phyloP scores from a whole-genome alignment of 1,140 invertebrate genomes.

The Atopsyche davidsoni region DNA sequence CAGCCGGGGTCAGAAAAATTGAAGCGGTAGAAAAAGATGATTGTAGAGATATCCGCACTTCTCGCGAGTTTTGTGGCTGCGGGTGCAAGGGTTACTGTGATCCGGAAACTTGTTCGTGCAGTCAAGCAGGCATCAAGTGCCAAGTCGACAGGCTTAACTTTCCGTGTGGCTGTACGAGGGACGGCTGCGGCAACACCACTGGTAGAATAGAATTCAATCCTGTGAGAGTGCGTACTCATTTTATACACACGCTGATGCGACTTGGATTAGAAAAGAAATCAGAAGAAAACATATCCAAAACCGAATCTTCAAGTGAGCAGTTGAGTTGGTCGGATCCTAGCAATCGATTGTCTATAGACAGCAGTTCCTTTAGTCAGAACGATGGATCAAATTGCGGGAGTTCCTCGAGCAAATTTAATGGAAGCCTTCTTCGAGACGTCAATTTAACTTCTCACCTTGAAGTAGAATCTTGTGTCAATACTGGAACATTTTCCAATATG shows the following conservation, averaged over 20 bases:
- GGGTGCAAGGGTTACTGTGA: conserved; percentile 92
- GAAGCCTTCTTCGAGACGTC: conserved; percentile 48
- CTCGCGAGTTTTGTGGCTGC: conserved; percentile 92
- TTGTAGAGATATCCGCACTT: conserved; percentile 85
- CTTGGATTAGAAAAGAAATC: conserved; percentile 74
- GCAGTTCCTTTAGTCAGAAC: conserved; percentile 11
- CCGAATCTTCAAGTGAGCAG: conserved; percentile 16
- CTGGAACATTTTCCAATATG: conserved; percentile 59
- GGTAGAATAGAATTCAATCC: conserved; percentile 96
- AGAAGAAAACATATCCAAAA: conserved; percentile 36
- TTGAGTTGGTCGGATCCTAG: conserved; percentile 19
- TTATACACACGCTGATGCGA: conserved; percentile 94
- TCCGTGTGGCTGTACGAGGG: conserved; percentile 91
- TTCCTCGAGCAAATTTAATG: conserved; percentile 34
- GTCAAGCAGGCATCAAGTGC: conserved; percentile 91
- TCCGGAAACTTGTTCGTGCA: conserved; percentile 91
- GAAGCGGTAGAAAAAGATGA: conserved; percentile 92
- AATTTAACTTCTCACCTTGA: conserved; percentile 51
- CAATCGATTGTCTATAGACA: conserved; percentile 17
- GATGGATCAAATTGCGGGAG: conserved; percentile 3
- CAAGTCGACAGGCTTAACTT: conserved; percentile 94
- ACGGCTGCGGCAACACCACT: conserved; percentile 87
- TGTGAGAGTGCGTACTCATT: conserved; percentile 91
- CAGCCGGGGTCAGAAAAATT: conserved; percentile 89
- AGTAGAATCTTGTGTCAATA: conserved; percentile 55